Evolutionary conservation across 2,888 invertebrate genomes (phyloP).

Genomic region (Andricus quercusramuli): DNA sequence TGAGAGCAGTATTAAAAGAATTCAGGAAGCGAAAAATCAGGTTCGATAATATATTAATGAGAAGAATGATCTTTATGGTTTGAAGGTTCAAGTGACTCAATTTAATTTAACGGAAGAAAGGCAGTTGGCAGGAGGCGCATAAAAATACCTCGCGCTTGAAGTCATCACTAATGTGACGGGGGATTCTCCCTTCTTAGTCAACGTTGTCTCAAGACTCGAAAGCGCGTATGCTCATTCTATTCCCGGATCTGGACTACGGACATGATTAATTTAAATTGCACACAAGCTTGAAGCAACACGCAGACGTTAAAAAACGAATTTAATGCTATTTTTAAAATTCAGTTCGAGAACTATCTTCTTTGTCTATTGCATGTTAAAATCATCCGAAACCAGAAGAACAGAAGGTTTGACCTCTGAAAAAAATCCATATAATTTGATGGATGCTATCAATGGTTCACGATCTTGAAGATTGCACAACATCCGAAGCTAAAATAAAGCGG

Average conservation of each 20-base stretch:
- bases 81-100: background rate
- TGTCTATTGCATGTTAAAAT: background rate
- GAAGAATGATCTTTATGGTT: background rate
- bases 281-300: constrained; percentile 49
- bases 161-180: constrained; percentile 46
- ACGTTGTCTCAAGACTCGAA: constrained; percentile 51
- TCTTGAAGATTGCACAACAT: constrained; percentile 28
- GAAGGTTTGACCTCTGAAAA: background rate
- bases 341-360: background rate
- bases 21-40: background rate
- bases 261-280: constrained; percentile 58
- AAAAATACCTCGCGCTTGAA: constrained; percentile 45
- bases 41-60: background rate
- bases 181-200: constrained; percentile 43
- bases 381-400: background rate
- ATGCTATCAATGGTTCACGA: background rate
- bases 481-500: constrained; percentile 54
- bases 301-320: constrained; percentile 23
- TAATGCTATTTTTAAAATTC: constrained; percentile 21
- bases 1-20: background rate
- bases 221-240: constrained; percentile 54
- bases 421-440: background rate
- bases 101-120: constrained; percentile 38
- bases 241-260: constrained; percentile 53
- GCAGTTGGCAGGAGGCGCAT: constrained; percentile 5